Percentiles rank a stretch among this genome's conserved stretches.
Evolutionary conservation across 2,113 vertebrate genomes (phyloP).

Genomic region (Dipodomys stephensi): DNA sequence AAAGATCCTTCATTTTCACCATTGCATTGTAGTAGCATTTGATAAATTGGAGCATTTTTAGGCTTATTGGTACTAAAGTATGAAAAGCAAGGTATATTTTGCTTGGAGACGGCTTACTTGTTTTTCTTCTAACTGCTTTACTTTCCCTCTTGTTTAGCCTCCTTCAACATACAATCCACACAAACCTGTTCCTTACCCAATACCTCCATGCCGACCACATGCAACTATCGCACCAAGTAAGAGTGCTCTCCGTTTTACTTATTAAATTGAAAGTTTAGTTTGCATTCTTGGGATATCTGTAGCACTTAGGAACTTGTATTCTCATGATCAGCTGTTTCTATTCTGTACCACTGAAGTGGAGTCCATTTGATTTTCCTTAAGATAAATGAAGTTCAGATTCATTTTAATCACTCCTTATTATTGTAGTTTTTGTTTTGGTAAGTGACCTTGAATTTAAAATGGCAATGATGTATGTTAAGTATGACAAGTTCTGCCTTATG

Average conservation of each 20-base stretch:
- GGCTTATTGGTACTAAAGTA: conserved; percentile 40
- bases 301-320: background rate
- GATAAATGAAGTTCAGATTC: background rate
- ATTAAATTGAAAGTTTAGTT: background rate
- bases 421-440: background rate
- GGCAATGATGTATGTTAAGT: background rate
- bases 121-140: conserved; percentile 70
- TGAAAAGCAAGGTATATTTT: conserved; percentile 3
- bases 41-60: background rate
- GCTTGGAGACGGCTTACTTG: conserved; percentile 29
- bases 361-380: background rate
- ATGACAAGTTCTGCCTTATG: background rate
- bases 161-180: conserved; percentile 97
- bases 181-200: conserved; percentile 98
- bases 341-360: background rate
- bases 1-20: background rate
- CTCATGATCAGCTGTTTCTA: background rate
- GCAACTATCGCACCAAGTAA: conserved; percentile 99
- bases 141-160: conserved; percentile 86
- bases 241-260: conserved; percentile 37
- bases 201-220: conserved; percentile 97
- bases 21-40: background rate
- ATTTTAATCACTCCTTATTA: background rate
- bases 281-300: background rate
- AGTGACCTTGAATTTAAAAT: background rate